Evolutionary conservation across 2,113 vertebrate genomes (phyloP), one percentile per base, ranked within the genome.

Genomic region (Carassius carassius): DNA sequence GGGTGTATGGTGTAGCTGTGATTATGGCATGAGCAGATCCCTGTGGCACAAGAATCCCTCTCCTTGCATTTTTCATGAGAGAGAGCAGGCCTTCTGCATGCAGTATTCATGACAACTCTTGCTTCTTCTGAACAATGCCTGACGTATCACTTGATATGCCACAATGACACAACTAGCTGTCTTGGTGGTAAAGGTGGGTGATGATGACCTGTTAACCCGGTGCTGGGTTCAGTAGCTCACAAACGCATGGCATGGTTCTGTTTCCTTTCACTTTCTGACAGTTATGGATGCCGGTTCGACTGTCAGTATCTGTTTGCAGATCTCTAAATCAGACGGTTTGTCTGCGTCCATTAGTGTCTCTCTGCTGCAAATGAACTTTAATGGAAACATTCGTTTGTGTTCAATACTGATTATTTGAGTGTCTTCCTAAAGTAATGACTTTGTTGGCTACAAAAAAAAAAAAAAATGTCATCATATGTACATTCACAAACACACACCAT

Each of bases 61-160:
- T 35, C 23, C 25, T 63, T 94, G 91, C 92, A 94, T 93, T 92
- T 94, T 95, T 94, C 90, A 94, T 92, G 87, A 87, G 63, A 49
- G 8, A 44, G 41, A 75, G 47, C 69, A 79, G 92, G 88, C 77
- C 88, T 83, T 56, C 82, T 88, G 87, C n/a, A 73, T 93, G 91
- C 91, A 94, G 91, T 91, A 94, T 95, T 94, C 91, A 93, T 94
- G 91, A 94, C 89, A 77, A 73, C 86, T 89, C 87, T 90, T 75
- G 87, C 92, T 90, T 88, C 91, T 89, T 91, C 89, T 89, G 70
- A 93, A 92, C 92, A 93, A 92, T 90, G 91, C 91, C 92, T 90
- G 88, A 91, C 90, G 91, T 88, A 85, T 83, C 89, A 37, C 49
- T 78, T 29, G 25, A 76, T 84, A 81, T 62, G 13, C 7, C 29